Evolutionary conservation across 2,888 invertebrate species (phyloP).

Genomic region (Campoletis raptor): DNA sequence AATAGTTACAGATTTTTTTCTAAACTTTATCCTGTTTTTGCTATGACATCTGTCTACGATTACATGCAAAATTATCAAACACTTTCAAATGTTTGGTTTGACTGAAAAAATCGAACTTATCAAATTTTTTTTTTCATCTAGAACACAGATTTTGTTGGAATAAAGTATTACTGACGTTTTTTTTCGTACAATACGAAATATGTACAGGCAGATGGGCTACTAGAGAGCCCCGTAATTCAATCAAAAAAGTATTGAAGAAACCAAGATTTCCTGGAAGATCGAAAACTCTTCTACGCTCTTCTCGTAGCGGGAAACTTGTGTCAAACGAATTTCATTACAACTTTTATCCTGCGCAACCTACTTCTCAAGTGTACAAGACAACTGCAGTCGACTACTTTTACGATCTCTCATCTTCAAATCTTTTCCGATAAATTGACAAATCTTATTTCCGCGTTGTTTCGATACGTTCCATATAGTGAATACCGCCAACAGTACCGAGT

Average conservation of each 20-base stretch:
- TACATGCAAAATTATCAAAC: not conserved
- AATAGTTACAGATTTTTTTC: not conserved
- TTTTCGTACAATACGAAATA: not conserved
- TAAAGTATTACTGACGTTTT: not conserved
- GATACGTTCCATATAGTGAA: not conserved
- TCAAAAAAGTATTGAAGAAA: conserved; percentile 44
- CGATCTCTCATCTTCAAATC: conserved; percentile 31
- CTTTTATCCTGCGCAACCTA: not conserved
- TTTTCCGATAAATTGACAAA: conserved; percentile 23
- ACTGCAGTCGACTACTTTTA: conserved; percentile 23
- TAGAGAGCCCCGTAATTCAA: conserved; percentile 44
- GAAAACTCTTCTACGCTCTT: not conserved
- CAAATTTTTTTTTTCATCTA: not conserved
- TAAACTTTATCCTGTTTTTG: not conserved
- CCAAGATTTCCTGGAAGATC: conserved; percentile 32
- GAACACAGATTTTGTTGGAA: not conserved
- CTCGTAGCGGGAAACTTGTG: conserved; percentile 46
- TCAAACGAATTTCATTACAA: conserved; percentile 39
- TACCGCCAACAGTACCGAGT: not conserved
- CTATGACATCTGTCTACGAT: not conserved
- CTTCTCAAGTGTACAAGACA: conserved; percentile 18
- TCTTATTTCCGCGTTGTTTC: conserved; percentile 14
- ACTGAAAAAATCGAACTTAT: not conserved
- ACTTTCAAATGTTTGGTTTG: not conserved
- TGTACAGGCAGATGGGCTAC: not conserved